phyloP scores from a whole-genome alignment of 1,140 invertebrate genomes.

The Drosophila paulistorum region DNA sequence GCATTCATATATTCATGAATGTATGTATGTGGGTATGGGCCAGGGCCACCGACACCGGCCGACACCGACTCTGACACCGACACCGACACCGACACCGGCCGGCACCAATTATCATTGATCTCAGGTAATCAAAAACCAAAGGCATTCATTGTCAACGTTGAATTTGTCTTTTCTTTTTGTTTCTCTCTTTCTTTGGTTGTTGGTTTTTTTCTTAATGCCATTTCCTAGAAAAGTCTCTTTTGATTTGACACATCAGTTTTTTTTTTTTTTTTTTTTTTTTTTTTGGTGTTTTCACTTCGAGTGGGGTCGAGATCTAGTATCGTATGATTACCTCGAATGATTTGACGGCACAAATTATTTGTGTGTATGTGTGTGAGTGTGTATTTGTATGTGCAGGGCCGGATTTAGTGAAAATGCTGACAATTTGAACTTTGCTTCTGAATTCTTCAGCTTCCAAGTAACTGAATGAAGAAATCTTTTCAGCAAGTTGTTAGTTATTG shows the following conservation, averaged over 20 bases:
- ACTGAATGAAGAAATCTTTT: no score
- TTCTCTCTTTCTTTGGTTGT: constrained; percentile 22
- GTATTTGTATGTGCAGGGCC: not conserved
- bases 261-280: constrained; percentile 2
- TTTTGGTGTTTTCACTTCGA: constrained; percentile 29
- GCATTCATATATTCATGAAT: not conserved
- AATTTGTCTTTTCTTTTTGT: constrained; percentile 31
- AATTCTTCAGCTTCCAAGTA: no score
- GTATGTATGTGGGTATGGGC: constrained; percentile 29
- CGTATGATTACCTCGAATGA: constrained; percentile 42
- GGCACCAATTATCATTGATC: constrained; percentile 39
- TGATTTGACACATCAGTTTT: constrained; percentile 21
- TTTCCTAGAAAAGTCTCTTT: constrained; percentile 55
- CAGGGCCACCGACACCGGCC: constrained; percentile 11
- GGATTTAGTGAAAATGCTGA: no score
- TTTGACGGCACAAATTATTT: constrained; percentile 65
- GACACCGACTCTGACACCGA: constrained; percentile 20
- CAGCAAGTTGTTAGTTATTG: no score
- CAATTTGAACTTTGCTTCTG: no score
- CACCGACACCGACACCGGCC: constrained; percentile 38
- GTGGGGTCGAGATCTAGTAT: constrained; percentile 52
- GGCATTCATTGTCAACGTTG: constrained; percentile 45
- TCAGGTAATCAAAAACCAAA: constrained; percentile 12
- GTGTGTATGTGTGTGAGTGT: not conserved
- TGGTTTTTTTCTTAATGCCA: constrained; percentile 47